Evolutionary conservation across 1,140 invertebrate genomes (phyloP).

Genomic region (Pogonognathellus flavescens): DNA sequence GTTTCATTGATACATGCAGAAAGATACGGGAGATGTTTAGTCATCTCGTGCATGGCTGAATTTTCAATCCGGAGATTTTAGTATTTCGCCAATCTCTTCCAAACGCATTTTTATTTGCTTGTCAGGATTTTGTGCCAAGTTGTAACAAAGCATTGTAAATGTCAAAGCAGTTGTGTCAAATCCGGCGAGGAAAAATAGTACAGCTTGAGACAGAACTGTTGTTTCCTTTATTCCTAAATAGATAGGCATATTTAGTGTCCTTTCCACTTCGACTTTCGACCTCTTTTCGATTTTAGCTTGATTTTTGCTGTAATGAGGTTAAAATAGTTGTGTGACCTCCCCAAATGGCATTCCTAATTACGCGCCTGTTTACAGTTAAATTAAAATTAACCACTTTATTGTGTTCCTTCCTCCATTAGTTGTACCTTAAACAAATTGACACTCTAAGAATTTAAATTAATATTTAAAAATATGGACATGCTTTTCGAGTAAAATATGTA

Average conservation of each 20-base stretch:
- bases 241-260: constrained; percentile 5
- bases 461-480: too few relatives aligned
- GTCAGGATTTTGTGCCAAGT: constrained; percentile 76
- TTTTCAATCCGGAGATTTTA: constrained; percentile 67
- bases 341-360: too few relatives aligned
- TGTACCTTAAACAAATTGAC: too few relatives aligned
- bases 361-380: too few relatives aligned
- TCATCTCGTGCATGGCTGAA: constrained; percentile 50
- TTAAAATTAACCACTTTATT: too few relatives aligned
- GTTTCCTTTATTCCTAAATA: constrained; percentile 56
- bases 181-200: constrained; percentile 65
- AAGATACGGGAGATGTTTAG: constrained; percentile 53
- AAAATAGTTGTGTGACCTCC: too few relatives aligned
- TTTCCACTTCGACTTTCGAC: too few relatives aligned
- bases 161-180: constrained; percentile 43
- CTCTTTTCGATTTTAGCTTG: too few relatives aligned
- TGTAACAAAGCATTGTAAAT: constrained; percentile 70
- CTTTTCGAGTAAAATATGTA: too few relatives aligned
- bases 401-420: too few relatives aligned
- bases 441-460: too few relatives aligned
- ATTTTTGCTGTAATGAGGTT: too few relatives aligned
- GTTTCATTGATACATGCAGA: constrained; percentile 52
- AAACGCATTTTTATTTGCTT: constrained; percentile 82
- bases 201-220: constrained; percentile 63
- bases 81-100: constrained; percentile 76